Evolutionary conservation across 2,888 invertebrate species (phyloP).

Genomic region (Galerucella nymphaeae): DNA sequence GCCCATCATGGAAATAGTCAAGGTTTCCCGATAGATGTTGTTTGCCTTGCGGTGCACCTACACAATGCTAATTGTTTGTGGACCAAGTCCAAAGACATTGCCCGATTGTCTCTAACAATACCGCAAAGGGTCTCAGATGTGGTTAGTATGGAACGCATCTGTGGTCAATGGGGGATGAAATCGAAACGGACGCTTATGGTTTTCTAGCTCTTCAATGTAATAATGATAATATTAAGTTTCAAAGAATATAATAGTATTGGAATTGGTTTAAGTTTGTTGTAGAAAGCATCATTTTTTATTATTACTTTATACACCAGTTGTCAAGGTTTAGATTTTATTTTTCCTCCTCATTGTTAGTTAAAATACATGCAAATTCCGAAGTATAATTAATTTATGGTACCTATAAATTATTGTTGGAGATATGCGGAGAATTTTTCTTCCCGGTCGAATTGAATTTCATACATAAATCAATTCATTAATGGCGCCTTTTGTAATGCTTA

Average conservation of each 20-base stretch:
- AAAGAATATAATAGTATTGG: too few relatives aligned
- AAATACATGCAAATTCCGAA: slow-evolving; percentile 47
- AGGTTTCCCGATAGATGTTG: slow-evolving; percentile 55
- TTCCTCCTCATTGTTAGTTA: slow-evolving; percentile 27
- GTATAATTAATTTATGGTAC: slow-evolving; percentile 53
- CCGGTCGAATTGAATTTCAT: slow-evolving; percentile 29
- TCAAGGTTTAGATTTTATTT: too few relatives aligned
- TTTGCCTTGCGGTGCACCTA: slow-evolving; percentile 53
- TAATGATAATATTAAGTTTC: background rate
- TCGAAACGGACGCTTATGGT: slow-evolving; percentile 3
- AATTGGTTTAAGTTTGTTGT: too few relatives aligned
- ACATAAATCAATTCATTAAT: slow-evolving; percentile 36
- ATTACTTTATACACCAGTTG: too few relatives aligned
- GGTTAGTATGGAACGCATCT: slow-evolving; percentile 27
- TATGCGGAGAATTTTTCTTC: slow-evolving; percentile 36
- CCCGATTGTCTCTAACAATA: slow-evolving; percentile 26
- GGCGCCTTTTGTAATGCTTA: slow-evolving; percentile 33
- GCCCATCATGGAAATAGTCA: slow-evolving; percentile 48
- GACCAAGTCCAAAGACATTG: slow-evolving; percentile 42
- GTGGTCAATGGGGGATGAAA: slow-evolving; percentile 21
- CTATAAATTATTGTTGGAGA: slow-evolving; percentile 51
- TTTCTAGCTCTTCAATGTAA: background rate
- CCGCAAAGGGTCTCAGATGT: slow-evolving; percentile 21
- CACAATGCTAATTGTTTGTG: slow-evolving; percentile 54
- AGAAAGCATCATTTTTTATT: too few relatives aligned